Evolutionary conservation across 2,797 vertebrate species (phyloP).

Genomic region (Sciurus carolinensis): DNA sequence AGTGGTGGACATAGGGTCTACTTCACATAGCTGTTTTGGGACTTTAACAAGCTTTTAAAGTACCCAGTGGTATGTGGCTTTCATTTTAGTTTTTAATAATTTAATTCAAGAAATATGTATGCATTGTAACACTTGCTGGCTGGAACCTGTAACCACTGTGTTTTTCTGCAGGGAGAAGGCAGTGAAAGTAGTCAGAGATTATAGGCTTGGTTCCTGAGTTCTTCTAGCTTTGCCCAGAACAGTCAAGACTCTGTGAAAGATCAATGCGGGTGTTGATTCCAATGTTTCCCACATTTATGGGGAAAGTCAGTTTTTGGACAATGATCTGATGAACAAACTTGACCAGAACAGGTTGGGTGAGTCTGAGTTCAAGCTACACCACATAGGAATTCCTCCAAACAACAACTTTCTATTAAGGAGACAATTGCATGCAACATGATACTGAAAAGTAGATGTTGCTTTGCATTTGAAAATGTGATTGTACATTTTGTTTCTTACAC

Average conservation of each 20-base stretch:
- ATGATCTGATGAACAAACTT: not conserved
- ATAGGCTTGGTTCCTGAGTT: not conserved
- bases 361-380: not conserved
- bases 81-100: not conserved
- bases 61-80: not conserved
- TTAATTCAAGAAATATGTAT: not conserved
- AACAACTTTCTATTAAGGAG: not conserved
- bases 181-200: no score
- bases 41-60: not conserved
- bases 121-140: not conserved
- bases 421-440: fast-evolving
- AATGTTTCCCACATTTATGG: not conserved
- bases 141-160: not conserved
- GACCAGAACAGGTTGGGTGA: not conserved
- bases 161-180: not conserved
- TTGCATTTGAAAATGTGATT: not conserved
- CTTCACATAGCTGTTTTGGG: not conserved
- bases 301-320: not conserved
- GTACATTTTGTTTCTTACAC: not conserved
- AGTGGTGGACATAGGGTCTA: fast-evolving
- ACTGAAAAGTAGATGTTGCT: not conserved
- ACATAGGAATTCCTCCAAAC: not conserved
- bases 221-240: not conserved
- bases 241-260: not conserved
- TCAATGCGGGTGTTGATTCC: fast-evolving